These are phyloP conservation scores for Coenobita brevimanus DNA, from an alignment of 1,140 invertebrate genomes.

Conservation along the genomic window DNA sequence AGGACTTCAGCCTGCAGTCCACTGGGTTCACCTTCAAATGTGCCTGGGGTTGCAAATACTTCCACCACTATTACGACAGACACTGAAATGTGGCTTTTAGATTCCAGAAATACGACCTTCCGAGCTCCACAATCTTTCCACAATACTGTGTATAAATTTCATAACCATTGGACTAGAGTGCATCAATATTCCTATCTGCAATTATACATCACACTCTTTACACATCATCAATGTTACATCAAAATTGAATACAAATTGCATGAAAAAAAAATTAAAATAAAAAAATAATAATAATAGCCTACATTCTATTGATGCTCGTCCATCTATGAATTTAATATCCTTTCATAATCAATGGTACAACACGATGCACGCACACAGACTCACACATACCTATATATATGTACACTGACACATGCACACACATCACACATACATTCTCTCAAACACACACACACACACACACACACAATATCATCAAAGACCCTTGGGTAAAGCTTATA, in stretches of 20 bases:
- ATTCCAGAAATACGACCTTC: no score
- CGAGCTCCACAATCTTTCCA: no score
- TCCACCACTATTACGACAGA: no score
- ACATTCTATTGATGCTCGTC: neutral
- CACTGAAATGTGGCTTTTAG: no score
- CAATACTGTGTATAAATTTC: no score
- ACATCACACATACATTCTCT: neutral
- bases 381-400: slow-evolving; percentile 22
- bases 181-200: neutral
- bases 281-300: neutral
- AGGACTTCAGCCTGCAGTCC: no score
- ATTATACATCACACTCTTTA: slow-evolving; percentile 1
- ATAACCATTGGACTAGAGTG: no score
- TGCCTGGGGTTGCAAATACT: no score
- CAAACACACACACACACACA: slow-evolving; percentile 31
- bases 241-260: slow-evolving; percentile 64
- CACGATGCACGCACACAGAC: neutral
- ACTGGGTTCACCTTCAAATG: no score
- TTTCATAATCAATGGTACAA: neutral
- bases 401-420: no score
- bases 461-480: slow-evolving; percentile 29
- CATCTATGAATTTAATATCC: slow-evolving; percentile 35
- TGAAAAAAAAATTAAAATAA: slow-evolving; percentile 26
- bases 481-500: slow-evolving; percentile 43
- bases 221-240: slow-evolving; percentile 52